Percentiles rank a stretch among this genome's conserved stretches.
phyloP scores from a whole-genome alignment of 2,113 vertebrate genomes.

The Mugil cephalus region DNA sequence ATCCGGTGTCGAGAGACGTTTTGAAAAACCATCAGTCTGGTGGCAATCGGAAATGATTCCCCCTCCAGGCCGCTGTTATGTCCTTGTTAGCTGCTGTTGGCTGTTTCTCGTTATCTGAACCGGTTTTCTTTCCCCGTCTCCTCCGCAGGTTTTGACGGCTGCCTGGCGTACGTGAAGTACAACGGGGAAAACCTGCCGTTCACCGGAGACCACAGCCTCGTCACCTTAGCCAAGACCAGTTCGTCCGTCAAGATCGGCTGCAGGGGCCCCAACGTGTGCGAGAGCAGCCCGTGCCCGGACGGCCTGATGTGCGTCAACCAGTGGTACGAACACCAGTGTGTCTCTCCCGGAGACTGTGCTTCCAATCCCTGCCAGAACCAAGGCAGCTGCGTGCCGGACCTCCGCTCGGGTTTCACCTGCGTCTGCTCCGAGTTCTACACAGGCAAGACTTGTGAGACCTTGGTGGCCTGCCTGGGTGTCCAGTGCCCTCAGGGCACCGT shows the following conservation, averaged over 20 bases:
- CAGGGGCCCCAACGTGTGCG: slow-evolving; percentile 93
- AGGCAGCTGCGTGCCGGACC: slow-evolving; percentile 90
- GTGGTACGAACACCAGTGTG: slow-evolving; percentile 94
- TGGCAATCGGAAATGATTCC: slow-evolving; percentile 38
- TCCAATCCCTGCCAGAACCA: slow-evolving; percentile 93
- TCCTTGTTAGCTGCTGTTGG: slow-evolving; percentile 36
- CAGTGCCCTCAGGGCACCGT: slow-evolving; percentile 86
- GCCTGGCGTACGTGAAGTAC: slow-evolving; percentile 91
- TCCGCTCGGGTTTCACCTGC: slow-evolving; percentile 86
- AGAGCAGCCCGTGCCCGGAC: slow-evolving; percentile 92
- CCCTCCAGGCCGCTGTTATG: slow-evolving; percentile 24
- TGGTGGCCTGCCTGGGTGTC: slow-evolving; percentile 91
- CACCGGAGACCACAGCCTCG: slow-evolving; percentile 88
- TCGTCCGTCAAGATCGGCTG: slow-evolving; percentile 92
- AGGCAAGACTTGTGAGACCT: slow-evolving; percentile 87
- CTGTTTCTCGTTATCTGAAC: slow-evolving; percentile 58
- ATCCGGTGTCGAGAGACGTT: slow-evolving; percentile 38
- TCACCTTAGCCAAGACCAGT: slow-evolving; percentile 88
- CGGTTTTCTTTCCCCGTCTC: slow-evolving; percentile 16
- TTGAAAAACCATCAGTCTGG: slow-evolving; percentile 46
- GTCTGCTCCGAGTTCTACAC: slow-evolving; percentile 90
- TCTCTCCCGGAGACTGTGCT: slow-evolving; percentile 91
- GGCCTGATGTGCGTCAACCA: slow-evolving; percentile 95
- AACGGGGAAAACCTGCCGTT: slow-evolving; percentile 92
- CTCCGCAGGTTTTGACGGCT: slow-evolving; percentile 92